These are phyloP conservation scores for Germaria angustata DNA, from an alignment of 2,888 invertebrate genomes.

Conservation along the genomic window DNA sequence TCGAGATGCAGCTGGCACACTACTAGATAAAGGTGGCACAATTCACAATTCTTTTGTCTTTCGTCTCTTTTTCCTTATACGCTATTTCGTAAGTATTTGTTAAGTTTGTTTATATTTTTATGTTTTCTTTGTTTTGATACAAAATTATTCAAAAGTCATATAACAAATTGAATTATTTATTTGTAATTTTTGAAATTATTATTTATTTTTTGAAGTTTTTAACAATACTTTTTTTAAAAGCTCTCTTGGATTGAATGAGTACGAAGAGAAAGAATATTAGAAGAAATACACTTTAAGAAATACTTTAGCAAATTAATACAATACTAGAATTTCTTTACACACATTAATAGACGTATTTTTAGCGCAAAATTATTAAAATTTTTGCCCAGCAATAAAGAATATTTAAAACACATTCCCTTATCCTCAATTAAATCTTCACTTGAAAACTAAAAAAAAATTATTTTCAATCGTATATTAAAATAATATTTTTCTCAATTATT, in stretches of 20 bases:
- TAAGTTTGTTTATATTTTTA: constrained; percentile 11
- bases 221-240: background rate
- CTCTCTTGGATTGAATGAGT: constrained; percentile 11
- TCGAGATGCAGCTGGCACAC: background rate
- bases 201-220: constrained; percentile 14
- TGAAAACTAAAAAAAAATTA: too few relatives aligned
- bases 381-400: constrained; percentile 68
- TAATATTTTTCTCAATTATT: background rate
- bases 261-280: background rate
- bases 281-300: constrained; percentile 11
- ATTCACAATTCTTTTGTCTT: background rate
- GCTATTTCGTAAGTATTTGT: background rate
- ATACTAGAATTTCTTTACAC: constrained; percentile 20
- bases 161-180: constrained; percentile 5
- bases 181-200: constrained; percentile 22
- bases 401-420: constrained; percentile 70
- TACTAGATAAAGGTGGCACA: background rate
- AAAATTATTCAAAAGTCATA: constrained; percentile 4
- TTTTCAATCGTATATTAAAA: too few relatives aligned
- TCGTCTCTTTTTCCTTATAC: background rate
- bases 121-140: constrained; percentile 9
- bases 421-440: background rate
- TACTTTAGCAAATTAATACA: background rate
- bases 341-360: constrained; percentile 52
- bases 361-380: constrained; percentile 67